A percentile compares a stretch with the other conserved stretches of the same genome.
Evolutionary conservation across 2,888 invertebrate species (phyloP).

Genomic region (Podabrus alpinus): DNA sequence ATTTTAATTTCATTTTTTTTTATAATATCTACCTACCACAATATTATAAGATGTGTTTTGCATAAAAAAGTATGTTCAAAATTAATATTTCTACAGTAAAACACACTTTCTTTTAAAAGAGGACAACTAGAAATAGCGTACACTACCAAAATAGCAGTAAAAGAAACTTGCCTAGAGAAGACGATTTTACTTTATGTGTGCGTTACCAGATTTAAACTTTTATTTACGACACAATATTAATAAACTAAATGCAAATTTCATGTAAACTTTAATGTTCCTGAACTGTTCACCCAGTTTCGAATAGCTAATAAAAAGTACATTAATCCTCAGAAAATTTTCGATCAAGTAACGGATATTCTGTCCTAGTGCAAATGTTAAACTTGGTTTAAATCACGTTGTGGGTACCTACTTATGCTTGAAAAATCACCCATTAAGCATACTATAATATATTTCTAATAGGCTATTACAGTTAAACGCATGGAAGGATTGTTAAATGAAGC

Average conservation of each 20-base stretch:
- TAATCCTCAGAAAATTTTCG: not conserved
- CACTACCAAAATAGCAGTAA: not conserved
- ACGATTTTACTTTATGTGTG: not conserved
- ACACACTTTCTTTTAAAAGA: not conserved
- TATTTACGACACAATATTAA: not conserved
- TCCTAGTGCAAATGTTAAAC: not conserved
- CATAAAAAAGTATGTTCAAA: not conserved
- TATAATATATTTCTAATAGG: conserved; percentile 37
- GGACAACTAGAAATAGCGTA: not conserved
- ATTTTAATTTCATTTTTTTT: not conserved
- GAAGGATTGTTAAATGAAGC: conserved; percentile 31
- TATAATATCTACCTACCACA: not conserved
- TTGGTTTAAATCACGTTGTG: conserved; percentile 13
- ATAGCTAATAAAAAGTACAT: not conserved
- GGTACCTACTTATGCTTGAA: conserved; percentile 10
- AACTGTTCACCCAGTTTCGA: not conserved
- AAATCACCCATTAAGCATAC: conserved; percentile 22
- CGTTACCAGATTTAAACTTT: not conserved
- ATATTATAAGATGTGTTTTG: not conserved
- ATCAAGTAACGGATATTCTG: not conserved
- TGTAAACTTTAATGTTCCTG: not conserved
- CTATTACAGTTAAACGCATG: conserved; percentile 39
- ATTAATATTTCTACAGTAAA: conserved; percentile 2
- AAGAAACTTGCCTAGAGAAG: not conserved
- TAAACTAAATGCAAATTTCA: not conserved